Evolutionary conservation across 2,797 vertebrate genomes (phyloP), one percentile per base, ranked within the genome.

Genomic region (Chelidonichthys spinosus): DNA sequence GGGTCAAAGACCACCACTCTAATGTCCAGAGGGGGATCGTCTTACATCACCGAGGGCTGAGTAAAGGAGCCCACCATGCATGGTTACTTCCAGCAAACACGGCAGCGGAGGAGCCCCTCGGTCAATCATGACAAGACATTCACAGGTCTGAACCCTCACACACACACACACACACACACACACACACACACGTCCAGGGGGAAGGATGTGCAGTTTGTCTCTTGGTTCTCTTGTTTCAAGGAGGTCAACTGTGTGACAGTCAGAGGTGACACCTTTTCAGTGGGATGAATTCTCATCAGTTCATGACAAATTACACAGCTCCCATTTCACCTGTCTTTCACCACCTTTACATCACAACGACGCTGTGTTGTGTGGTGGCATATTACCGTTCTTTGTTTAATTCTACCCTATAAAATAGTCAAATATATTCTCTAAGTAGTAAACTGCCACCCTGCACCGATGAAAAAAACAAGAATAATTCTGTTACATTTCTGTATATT

Each of bases 51-150:
- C 53, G 76, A 87, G 78, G 80, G 17, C 70, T 84, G 74, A 90
- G 86, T 85, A 74, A 87, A 81, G 81, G 76, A 92, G 82, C 78
- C 69, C 83, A 78, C 80, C 93, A 94, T 44, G 94, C 93, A 91
- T 94, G 93, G 91, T 85, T 94, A 91, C 82, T 82, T 84, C 80
- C 64, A 77, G 85, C 89, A 93, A 93, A 94, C 91, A 92, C 71
- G 90, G 78, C 67, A 66, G 49, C 46, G 63, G 66, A 89, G 77
- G 71, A 82, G 67, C 66, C 40, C 67, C 70, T 69, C 75, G 55
- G 32, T 69, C 64, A 8, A 55, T 81, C 85, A 78, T 46, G 53
- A 25, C 25, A 25, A 69, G 37, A 75, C 63, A 68, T 50, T 73
- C 67, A 76, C 66, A 79, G 73, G 72, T 35, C 72, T 69, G 43